Base-by-base conservation (phyloP, 2,888 invertebrate species). In the Drosophila kuntzei region DNA sequence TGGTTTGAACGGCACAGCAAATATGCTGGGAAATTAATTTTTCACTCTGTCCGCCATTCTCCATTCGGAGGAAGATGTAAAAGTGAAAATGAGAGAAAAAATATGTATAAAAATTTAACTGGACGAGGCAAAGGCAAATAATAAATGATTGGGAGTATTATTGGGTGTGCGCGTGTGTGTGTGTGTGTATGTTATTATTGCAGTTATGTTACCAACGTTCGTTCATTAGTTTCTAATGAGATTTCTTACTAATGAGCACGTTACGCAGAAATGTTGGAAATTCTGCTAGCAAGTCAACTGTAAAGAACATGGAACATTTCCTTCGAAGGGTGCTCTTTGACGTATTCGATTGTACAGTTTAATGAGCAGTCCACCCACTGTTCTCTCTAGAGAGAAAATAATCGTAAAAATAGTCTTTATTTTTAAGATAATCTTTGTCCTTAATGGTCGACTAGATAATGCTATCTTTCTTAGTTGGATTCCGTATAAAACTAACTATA, bases 191-290 rank as follows among this genome's bases (percentile, higher is more conserved):
- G 80, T 67, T 67, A 55, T 66, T 76, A 41, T 44, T 64, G 54
- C 58, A 64, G 64, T 55, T 36, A 50, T 60, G 68, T 68, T 76
- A 68, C 72, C 68, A 76, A 72, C 68, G 66, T 70, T 69, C 81
- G 69, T 79, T 87, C 81, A 83, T 83, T 80, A 81, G 84, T 87
- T 84, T 84, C 82, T 87, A 83, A 83, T 87, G 86, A 87, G 84
- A 87, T 83, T 83, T 80, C 76, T 57, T 65, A 70, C 87, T 83
- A 83, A 83, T 84, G 82, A 83, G 87, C 87, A 65, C 55, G 44
- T 41, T 65, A 63, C 74, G 73, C 46, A 74, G 69, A 71, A 76
- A 69, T 62, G 54, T 46, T 58, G 32, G 44, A 65, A 53, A 61
- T 68, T 67, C 34, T 59, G 63, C 39, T 44, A 62, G 53, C 72